Base-by-base conservation (phyloP, 2,113 vertebrate species). In the Sclerurus mexicanus region DNA sequence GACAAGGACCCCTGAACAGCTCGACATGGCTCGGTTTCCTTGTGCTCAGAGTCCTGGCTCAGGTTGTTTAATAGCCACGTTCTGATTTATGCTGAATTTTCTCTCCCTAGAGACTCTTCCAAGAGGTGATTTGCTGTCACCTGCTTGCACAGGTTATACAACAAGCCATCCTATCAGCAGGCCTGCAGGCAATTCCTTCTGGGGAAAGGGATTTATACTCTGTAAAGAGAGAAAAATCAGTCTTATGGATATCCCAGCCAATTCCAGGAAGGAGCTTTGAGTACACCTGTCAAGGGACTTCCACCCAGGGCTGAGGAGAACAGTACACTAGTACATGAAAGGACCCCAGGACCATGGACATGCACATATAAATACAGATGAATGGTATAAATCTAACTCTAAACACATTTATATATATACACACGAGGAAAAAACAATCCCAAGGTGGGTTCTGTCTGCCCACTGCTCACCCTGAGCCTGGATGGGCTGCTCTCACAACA, bases 291-390 rank as follows among this genome's bases (percentile, higher is more conserved):
- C 0, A 24, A 37, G 59, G 49, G 47, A 25, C 24, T 27, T 50
- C 49, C 49, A 50, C 12, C 47, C 49, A 50, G 52, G 82, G 13
- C 12, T 21, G 28, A 3, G 50, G 25, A 2, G 33, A 27, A 3
- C 40, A 21, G 24, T 0, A 14, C 23, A 52, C 58, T 0, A n/a
- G 39, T 2, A 27, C 27, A 2, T 3, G 33, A 19, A 35, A 71
- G 17, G 40, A 27, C 12, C 19, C 40, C 17, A 23, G 2, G 9
- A 6, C 53, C 33, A 18, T 4, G n/a, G 64, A 21, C 40, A 23
- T 3, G 3, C 3, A 15, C 3, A 16, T 46, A 18, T 46, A 46
- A 46, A 20, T 46, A 46, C 15, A 46, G 16, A 25, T 1, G 2
- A 15, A 8, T 13, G 10, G n/a, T 46, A 58, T 40, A 59, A 62